Percentiles rank a stretch among this genome's conserved stretches.
Conservation (phyloP, 2,797 vertebrate species). For the Crocodylus rhombifer region DNA sequence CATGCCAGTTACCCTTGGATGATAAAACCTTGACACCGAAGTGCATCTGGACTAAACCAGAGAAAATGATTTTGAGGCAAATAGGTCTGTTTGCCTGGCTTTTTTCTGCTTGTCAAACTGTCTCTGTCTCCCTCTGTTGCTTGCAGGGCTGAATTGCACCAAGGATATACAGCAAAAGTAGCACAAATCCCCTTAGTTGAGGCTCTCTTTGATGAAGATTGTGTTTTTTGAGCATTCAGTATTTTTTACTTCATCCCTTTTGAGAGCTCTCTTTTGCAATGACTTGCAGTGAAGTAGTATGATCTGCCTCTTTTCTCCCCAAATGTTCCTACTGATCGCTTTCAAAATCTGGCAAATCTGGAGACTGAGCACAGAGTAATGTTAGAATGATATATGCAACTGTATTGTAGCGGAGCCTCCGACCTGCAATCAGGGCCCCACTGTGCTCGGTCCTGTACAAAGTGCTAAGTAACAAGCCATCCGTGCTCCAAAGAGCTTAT, state of each 20-base stretch:
- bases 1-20: neutral
- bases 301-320: rapidly evolving
- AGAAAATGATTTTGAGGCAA: neutral
- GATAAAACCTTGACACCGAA: neutral
- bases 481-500: neutral
- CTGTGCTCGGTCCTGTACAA: neutral
- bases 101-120: neutral
- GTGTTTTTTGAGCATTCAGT: neutral
- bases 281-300: neutral
- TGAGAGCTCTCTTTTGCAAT: rapidly evolving
- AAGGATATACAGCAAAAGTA: neutral
- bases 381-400: neutral
- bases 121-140: constrained; percentile 66
- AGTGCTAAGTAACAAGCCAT: neutral
- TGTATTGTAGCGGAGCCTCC: neutral
- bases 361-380: neutral
- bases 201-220: too few species aligned
- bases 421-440: neutral
- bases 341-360: neutral
- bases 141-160: neutral
- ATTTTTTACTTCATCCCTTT: rapidly evolving
- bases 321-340: neutral
- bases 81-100: neutral
- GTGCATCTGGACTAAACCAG: neutral
- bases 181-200: neutral